Evolutionary conservation across 2,113 vertebrate genomes (phyloP).

Genomic region (Semnopithecus entellus): DNA sequence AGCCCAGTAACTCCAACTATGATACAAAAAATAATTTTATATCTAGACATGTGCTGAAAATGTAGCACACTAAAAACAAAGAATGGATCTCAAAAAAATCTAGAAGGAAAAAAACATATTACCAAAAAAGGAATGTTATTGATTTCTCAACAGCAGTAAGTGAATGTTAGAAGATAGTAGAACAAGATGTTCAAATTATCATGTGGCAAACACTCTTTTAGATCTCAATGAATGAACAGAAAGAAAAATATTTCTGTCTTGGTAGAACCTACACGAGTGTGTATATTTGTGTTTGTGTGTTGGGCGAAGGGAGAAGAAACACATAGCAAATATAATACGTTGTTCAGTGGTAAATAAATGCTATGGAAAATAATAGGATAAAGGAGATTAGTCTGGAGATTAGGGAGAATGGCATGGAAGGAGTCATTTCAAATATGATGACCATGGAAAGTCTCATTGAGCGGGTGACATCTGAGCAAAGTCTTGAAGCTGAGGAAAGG

Average conservation of each 20-base stretch:
- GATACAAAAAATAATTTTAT: not conserved
- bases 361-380: not conserved
- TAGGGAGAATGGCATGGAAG: not conserved
- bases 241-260: not conserved
- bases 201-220: not conserved
- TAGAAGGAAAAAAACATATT: not conserved
- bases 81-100: not conserved
- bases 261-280: not conserved
- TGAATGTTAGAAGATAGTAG: not conserved
- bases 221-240: not conserved
- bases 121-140: not conserved
- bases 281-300: not conserved
- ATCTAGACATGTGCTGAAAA: not conserved
- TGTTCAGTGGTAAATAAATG: not conserved
- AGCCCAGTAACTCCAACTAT: not conserved
- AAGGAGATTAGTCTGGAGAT: not conserved
- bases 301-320: not conserved
- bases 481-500: not conserved
- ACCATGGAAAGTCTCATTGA: not conserved
- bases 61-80: not conserved
- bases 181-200: not conserved
- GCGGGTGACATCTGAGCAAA: not conserved
- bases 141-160: not conserved
- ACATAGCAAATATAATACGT: not conserved
- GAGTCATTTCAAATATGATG: not conserved